phyloP scores from a whole-genome alignment of 2,888 invertebrate genomes.

The Cheilosia pagana region DNA sequence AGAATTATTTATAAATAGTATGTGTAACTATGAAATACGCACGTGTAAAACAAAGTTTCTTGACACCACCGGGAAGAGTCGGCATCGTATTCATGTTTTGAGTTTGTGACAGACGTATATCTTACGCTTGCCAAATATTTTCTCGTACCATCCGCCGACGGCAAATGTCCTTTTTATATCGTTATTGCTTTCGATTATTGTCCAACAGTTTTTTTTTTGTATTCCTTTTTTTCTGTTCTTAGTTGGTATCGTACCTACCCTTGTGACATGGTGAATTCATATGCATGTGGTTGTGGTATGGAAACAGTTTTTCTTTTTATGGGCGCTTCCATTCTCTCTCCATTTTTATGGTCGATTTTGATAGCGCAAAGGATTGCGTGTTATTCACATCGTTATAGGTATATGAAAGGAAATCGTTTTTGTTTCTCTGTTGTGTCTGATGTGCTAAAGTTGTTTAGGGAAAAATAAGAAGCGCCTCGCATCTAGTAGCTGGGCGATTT shows the following conservation, averaged over 20 bases:
- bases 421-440: background rate
- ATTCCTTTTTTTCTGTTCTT: background rate
- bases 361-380: slow-evolving; percentile 39
- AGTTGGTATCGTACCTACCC: no score
- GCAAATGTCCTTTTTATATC: slow-evolving; percentile 21
- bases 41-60: no score
- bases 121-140: no score
- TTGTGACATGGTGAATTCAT: slow-evolving; percentile 4
- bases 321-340: slow-evolving; percentile 4
- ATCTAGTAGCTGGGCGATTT: background rate
- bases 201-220: background rate
- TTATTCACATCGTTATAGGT: slow-evolving; percentile 17
- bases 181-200: slow-evolving; percentile 35
- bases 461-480: slow-evolving; percentile 2
- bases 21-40: no score
- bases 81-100: no score
- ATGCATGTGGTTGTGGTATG: slow-evolving; percentile 19
- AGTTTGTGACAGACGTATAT: no score
- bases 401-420: background rate
- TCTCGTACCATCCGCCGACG: no score
- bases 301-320: slow-evolving; percentile 18
- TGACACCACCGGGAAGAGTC: no score
- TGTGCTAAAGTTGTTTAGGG: slow-evolving; percentile 1
- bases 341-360: slow-evolving; percentile 22
- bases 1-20: no score